Evolutionary conservation across 2,888 invertebrate species (phyloP).

Genomic region (Macrosoma leucophasiata): DNA sequence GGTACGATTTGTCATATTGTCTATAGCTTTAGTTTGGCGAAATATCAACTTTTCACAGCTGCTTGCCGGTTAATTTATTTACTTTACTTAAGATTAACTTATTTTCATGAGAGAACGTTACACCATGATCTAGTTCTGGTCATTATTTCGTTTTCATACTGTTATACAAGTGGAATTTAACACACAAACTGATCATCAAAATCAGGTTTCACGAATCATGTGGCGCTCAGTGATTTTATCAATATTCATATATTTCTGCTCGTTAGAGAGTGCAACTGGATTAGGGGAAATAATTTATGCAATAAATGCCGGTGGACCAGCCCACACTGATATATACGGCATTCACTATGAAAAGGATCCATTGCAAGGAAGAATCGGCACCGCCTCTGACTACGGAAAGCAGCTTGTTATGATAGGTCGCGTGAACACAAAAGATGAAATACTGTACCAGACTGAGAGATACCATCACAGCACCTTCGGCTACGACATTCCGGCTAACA

Average conservation of each 20-base stretch:
- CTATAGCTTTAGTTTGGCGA: too few species aligned
- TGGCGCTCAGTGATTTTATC: constrained; percentile 41
- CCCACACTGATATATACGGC: constrained; percentile 90
- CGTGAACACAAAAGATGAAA: constrained; percentile 86
- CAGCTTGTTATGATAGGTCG: constrained; percentile 89
- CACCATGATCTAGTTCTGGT: too few species aligned
- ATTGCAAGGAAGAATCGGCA: constrained; percentile 82
- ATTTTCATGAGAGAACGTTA: too few species aligned
- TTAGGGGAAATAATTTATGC: constrained; percentile 87
- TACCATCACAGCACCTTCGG: constrained; percentile 96
- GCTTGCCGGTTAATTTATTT: too few species aligned
- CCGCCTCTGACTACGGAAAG: constrained; percentile 95
- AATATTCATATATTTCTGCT: constrained; percentile 38
- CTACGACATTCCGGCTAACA: constrained; percentile 91
- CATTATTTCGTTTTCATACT: too few species aligned
- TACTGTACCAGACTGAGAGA: constrained; percentile 95
- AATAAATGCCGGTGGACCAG: constrained; percentile 93
- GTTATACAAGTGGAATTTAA: too few species aligned
- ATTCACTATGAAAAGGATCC: constrained; percentile 92
- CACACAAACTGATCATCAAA: too few species aligned
- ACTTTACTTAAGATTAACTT: too few species aligned
- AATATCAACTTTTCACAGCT: too few species aligned
- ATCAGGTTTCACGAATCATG: too few species aligned
- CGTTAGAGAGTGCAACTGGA: constrained; percentile 61
- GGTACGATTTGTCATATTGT: too few species aligned